Evolutionary conservation across 2,113 vertebrate species (phyloP).

Genomic region (Bufo gargarizans): DNA sequence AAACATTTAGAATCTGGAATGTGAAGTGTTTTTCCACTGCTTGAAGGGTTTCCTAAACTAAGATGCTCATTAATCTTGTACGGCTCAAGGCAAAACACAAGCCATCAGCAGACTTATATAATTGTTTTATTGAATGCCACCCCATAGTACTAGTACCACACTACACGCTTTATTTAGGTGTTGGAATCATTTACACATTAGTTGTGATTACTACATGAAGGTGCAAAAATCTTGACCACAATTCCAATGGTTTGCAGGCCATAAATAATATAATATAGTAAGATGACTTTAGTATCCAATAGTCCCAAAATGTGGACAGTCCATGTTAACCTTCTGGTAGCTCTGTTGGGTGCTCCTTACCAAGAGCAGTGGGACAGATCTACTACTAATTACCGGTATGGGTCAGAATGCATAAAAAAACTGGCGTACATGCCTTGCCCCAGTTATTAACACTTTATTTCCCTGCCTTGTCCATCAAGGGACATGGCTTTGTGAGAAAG

Average conservation of each 20-base stretch:
- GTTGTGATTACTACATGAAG: not conserved
- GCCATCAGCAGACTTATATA: not conserved
- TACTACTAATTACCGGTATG: no score
- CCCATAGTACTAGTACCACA: not conserved
- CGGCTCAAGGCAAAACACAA: not conserved
- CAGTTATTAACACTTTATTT: no score
- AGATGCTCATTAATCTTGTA: slow-evolving; percentile 43
- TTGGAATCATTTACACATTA: not conserved
- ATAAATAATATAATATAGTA: no score
- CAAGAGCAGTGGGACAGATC: no score
- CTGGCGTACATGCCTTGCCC: no score
- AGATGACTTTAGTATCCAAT: no score
- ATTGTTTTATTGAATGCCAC: not conserved
- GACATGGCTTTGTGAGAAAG: no score
- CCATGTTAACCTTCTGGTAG: no score
- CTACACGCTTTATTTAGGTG: not conserved
- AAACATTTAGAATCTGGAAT: slow-evolving; percentile 15
- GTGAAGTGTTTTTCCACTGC: slow-evolving; percentile 40
- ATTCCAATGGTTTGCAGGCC: not conserved
- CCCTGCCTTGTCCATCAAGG: no score
- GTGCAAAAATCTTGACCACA: not conserved
- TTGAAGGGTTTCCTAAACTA: slow-evolving; percentile 4
- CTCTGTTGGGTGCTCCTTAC: no score
- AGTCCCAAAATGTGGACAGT: no score
- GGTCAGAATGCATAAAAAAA: no score